These are phyloP conservation scores for Dicranocentrus wangi DNA, from an alignment of 2,888 invertebrate species.

Conservation along the genomic window DNA sequence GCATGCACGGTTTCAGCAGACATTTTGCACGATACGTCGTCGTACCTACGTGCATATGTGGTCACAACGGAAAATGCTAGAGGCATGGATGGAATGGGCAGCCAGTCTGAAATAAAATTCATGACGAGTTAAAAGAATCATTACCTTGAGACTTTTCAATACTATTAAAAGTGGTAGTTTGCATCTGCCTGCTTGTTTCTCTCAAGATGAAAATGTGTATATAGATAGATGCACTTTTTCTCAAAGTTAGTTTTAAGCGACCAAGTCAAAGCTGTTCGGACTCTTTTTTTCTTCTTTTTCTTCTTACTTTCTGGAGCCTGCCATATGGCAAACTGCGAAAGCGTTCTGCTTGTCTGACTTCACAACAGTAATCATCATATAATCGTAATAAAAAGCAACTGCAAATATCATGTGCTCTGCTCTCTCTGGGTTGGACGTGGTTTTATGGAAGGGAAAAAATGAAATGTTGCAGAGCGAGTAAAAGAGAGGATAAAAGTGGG, in stretches of 20 bases:
- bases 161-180: slow-evolving; percentile 22
- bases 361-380: background rate
- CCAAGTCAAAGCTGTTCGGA: no score
- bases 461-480: background rate
- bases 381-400: background rate
- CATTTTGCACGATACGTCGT: background rate
- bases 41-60: no score
- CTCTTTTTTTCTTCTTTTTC: background rate
- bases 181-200: slow-evolving; percentile 39
- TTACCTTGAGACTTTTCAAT: slow-evolving; percentile 32
- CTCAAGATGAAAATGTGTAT: background rate
- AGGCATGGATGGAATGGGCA: background rate
- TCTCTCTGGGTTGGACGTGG: background rate
- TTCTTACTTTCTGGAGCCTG: slow-evolving; percentile 48
- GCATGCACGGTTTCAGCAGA: background rate
- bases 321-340: slow-evolving; percentile 63
- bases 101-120: background rate
- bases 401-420: background rate
- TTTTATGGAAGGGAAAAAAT: no score
- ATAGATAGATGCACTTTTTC: slow-evolving; percentile 53
- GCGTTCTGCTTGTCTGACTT: slow-evolving; percentile 29
- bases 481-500: background rate
- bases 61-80: no score
- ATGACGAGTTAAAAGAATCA: slow-evolving; percentile 12
- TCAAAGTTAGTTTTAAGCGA: background rate